Evolutionary conservation across 2,888 invertebrate genomes (phyloP), one percentile per base, ranked within the genome.

Genomic region (Colostygia pectinataria): DNA sequence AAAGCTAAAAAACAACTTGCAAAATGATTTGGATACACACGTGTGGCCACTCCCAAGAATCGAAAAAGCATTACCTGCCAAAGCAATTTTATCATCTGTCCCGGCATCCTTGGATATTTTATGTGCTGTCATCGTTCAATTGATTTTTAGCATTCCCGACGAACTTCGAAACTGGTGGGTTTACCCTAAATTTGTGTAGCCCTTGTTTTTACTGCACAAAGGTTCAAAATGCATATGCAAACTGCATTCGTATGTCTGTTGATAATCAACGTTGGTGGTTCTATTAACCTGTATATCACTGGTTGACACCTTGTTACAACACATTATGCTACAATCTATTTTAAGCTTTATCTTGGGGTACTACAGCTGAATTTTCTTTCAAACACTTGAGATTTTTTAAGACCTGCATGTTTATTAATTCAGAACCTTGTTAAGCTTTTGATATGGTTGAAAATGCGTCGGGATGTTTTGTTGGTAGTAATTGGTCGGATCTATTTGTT

Each of bases 241-340:
- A 54, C 9, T 18, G 48, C 23, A 41, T 18, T 48, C n/a, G 12
- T 55, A 42, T 36, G 1, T 55, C 62, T 55, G 58, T 63, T 43
- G 57, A 53, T 62, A 70, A 43, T 66, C 75, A 71, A 66, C 67
- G 78, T 77, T 72, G 82, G 82, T 74, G 71, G 67, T 67, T 72
- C 71, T 75, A 74, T 73, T 80, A 81, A 81, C 79, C 72, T 79
- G 77, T 76, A 76, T 79, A 76, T 79, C 80, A 74, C 75, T 70
- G 74, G 65, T 75, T 80, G 79, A 82, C 83, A 86, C 80, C 75
- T 81, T 73, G 66, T 68, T 70, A 62, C 61, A 54, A 41, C 15
- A 54, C 34, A 47, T 18, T n/a, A 33, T 36, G 9, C 7, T 2
- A 0, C 37, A 53, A 24, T 28, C 13, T 7, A 65, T 39, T 55